Percentiles rank a stretch among this genome's conserved stretches.
These are phyloP conservation scores for Oreotrochilus melanogaster DNA, from an alignment of 2,113 vertebrate species.

Conservation along the genomic window DNA sequence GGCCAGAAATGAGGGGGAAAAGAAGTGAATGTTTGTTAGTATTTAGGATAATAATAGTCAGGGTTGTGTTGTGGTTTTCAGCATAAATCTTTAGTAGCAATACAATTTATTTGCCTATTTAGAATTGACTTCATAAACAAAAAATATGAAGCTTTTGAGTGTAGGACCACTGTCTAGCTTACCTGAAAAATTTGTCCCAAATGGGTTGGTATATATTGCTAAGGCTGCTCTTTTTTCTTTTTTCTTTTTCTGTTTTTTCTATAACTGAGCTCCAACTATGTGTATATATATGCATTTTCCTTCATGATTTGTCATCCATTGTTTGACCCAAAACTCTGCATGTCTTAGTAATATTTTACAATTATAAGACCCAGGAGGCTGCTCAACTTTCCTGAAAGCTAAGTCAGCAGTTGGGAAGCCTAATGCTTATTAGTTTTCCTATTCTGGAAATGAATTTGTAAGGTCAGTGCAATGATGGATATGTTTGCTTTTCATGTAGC, in stretches of 20 bases:
- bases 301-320: not conserved
- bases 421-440: slow-evolving; percentile 58
- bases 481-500: not conserved
- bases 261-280: not conserved
- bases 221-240: not conserved
- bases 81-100: not conserved
- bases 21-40: not conserved
- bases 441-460: slow-evolving; percentile 2
- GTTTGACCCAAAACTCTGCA: not conserved
- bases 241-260: not conserved
- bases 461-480: not conserved
- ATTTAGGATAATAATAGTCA: not conserved
- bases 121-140: not conserved
- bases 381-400: slow-evolving; percentile 4
- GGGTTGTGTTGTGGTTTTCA: not conserved
- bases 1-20: not conserved
- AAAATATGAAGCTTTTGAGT: not conserved
- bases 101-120: not conserved
- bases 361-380: slow-evolving; percentile 59
- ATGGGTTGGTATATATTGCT: not conserved
- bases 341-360: slow-evolving; percentile 61
- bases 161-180: not conserved
- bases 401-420: slow-evolving; percentile 33
- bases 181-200: not conserved
- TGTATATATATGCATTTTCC: not conserved